Evolutionary conservation across 2,888 invertebrate genomes (phyloP), one percentile per base, ranked within the genome.

Genomic region (Synergus umbraculus): DNA sequence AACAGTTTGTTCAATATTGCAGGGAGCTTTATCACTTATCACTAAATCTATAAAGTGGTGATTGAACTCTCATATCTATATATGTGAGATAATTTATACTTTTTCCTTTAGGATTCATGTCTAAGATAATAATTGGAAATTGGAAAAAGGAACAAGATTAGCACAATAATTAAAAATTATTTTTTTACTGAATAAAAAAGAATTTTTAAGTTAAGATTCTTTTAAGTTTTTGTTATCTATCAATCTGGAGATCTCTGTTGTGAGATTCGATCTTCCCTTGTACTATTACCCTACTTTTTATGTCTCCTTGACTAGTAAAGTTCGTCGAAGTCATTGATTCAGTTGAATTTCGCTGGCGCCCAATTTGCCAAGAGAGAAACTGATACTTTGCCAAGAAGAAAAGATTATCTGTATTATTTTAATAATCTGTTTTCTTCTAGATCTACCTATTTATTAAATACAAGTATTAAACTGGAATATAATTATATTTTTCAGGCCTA

Each of bases 401-500:
- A 46, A 46, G 46, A 46, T 12, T 10, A 10, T 10, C 8, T 46
- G 7, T 10, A 46, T 46, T 46, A 10, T 46, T 12, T 8, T 10
- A 46, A 46, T 46, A 10, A 8, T 8, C 8, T 46, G 12, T 46
- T 29, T 29, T 29, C 29, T 29, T 29, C 29, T 29, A 29, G 29
- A 29, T 29, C 29, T 3, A 29, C 29, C 29, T 29, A 29, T 3
- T 29, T 29, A 29, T 2, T 29, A 29, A 29, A 29, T 29, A 29
- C 29, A 3, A 29, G 29, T 29, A 29, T 29, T 29, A 29, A 29
- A 29, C 29, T 29, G 29, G 29, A 29, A 29, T 3, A 29, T 29
- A 3, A 29, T 8, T 10, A 67, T 44, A 65, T 78, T 77, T 79
- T 84, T 64, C 83, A 88, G 89, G 84, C 76, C 46, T 86, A 44